Evolutionary conservation across 2,797 vertebrate genomes (phyloP).

Genomic region (Octomys mimax): DNA sequence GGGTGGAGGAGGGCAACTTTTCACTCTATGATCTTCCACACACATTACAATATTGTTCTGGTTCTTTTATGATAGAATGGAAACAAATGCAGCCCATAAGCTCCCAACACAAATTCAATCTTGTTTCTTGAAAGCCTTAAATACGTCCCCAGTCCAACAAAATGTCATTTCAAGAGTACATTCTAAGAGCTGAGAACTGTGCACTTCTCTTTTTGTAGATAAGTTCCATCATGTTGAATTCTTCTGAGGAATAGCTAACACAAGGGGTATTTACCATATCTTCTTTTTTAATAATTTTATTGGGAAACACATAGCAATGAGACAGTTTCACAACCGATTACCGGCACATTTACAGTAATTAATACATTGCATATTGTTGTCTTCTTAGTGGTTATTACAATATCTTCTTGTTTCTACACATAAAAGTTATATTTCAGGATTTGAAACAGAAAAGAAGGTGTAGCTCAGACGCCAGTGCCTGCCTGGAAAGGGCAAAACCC

Average conservation of each 20-base stretch:
- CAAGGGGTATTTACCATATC: background rate
- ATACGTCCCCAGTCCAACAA: background rate
- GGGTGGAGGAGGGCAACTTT: background rate
- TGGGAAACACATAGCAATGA: too few species aligned
- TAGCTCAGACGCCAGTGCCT: too few species aligned
- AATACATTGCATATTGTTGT: too few species aligned
- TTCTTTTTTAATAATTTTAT: too few species aligned
- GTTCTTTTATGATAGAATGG: slow-evolving; percentile 16
- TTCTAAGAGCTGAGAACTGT: background rate
- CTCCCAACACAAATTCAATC: background rate
- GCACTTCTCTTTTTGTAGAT: background rate
- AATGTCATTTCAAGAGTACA: background rate
- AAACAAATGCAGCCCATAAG: background rate
- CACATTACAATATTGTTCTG: background rate
- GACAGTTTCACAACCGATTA: too few species aligned
- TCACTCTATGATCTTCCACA: background rate
- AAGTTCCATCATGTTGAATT: background rate
- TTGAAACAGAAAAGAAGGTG: slow-evolving; percentile 19
- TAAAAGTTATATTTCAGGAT: background rate
- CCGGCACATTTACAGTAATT: too few species aligned
- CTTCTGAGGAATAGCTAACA: background rate
- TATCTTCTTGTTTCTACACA: background rate
- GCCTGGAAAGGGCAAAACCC: too few species aligned
- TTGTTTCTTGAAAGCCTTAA: slow-evolving; percentile 32
- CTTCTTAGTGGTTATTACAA: background rate